Conservation (phyloP, 2,888 invertebrate genomes). For the Andrena haemorrhoa region DNA sequence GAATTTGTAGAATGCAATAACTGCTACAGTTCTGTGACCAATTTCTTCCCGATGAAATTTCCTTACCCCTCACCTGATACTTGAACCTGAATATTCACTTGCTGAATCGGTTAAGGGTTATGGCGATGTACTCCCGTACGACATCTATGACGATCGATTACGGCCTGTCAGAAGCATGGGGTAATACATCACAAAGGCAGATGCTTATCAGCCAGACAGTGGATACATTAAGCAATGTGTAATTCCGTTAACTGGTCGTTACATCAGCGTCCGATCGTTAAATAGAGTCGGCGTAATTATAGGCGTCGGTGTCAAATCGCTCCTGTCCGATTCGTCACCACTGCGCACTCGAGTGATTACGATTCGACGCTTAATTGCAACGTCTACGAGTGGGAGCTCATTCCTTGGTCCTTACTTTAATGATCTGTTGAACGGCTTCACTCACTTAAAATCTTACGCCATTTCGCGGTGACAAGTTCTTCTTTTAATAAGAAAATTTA, state of each 20-base stretch:
- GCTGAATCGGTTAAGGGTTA: constrained; percentile 35
- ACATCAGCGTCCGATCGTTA: constrained; percentile 63
- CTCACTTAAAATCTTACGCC: no score
- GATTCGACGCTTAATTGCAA: constrained; percentile 10
- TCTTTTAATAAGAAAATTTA: neutral
- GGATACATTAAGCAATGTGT: constrained; percentile 68
- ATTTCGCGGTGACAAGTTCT: no score
- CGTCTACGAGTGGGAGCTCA: neutral
- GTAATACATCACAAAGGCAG: constrained; percentile 52
- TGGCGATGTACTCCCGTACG: constrained; percentile 16
- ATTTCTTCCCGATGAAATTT: neutral
- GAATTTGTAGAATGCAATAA: no score
- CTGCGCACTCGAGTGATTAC: constrained; percentile 33
- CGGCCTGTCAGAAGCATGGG: constrained; percentile 34
- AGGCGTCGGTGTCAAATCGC: constrained; percentile 59
- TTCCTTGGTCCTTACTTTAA: constrained; percentile 3
- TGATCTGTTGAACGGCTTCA: neutral
- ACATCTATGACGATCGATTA: constrained; percentile 56
- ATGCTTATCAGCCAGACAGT: constrained; percentile 56
- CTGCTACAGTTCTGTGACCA: no score
- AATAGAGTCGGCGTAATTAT: constrained; percentile 61
- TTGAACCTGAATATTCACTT: neutral
- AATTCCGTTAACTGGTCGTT: constrained; percentile 70
- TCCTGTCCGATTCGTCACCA: constrained; percentile 34
- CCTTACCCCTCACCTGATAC: neutral